Evolutionary conservation across 2,888 invertebrate genomes (phyloP).

Genomic region (Phlogophora meticulosa): DNA sequence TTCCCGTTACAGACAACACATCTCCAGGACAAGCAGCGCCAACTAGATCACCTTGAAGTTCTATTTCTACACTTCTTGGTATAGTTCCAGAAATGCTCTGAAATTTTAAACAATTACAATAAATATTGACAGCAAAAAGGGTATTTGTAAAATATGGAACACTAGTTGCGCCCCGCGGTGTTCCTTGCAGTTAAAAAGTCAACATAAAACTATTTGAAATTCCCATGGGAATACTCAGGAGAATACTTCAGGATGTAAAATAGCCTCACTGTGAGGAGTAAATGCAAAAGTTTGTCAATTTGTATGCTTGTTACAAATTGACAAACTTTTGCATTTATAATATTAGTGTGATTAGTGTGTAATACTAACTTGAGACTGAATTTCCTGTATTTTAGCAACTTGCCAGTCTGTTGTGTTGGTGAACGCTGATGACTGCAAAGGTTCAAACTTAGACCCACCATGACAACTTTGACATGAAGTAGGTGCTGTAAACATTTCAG

Average conservation of each 20-base stretch:
- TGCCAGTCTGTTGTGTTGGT: conserved; percentile 95
- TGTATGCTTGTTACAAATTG: too few species aligned
- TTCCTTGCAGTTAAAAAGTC: too few species aligned
- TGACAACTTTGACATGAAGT: conserved; percentile 91
- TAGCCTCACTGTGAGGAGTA: too few species aligned
- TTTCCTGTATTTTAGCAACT: conserved; percentile 95
- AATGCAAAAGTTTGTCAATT: too few species aligned
- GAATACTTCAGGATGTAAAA: too few species aligned
- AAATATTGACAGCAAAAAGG: background rate
- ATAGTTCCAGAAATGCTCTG: conserved; percentile 93
- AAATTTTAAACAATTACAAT: conserved; percentile 58
- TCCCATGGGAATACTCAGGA: background rate
- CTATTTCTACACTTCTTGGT: conserved; percentile 96
- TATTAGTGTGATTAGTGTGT: background rate
- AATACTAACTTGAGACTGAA: conserved; percentile 92
- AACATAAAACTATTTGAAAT: too few species aligned
- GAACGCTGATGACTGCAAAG: conserved; percentile 92
- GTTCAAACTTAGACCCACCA: conserved; percentile 92
- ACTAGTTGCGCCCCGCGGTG: too few species aligned
- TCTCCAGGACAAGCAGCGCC: conserved; percentile 97
- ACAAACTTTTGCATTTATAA: too few species aligned
- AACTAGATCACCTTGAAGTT: conserved; percentile 95
- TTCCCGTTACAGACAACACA: conserved; percentile 96
- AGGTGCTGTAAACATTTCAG: conserved; percentile 82
- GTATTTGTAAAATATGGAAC: too few species aligned